These are phyloP conservation scores for Dermatemys mawii DNA, from an alignment of 2,113 vertebrate species.

Conservation along the genomic window DNA sequence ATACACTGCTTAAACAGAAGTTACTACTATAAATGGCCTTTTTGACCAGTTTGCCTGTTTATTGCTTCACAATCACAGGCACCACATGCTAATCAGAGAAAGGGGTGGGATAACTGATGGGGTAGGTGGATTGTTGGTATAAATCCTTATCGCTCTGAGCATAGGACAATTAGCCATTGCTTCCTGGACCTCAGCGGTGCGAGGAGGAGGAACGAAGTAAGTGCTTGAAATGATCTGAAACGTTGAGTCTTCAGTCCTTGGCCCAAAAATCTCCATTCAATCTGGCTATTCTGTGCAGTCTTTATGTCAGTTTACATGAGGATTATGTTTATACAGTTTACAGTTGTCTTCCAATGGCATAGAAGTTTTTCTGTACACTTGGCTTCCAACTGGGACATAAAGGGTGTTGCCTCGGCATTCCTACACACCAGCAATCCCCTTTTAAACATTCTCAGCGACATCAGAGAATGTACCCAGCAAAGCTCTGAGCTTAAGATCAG, in stretches of 20 bases:
- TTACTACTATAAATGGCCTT: neutral
- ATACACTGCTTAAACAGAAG: neutral
- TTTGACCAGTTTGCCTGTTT: neutral
- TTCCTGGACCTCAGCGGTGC: neutral
- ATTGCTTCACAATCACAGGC: neutral
- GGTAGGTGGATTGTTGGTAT: neutral
- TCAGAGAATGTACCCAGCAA: neutral
- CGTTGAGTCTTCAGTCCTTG: neutral
- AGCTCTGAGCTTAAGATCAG: neutral
- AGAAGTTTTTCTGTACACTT: conserved; percentile 47
- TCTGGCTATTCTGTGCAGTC: neutral
- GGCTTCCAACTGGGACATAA: neutral
- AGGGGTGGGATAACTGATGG: neutral
- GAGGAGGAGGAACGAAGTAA: neutral
- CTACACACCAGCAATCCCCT: conserved; percentile 27
- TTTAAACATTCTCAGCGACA: neutral
- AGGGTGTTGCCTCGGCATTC: conserved; percentile 31
- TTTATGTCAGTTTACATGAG: neutral
- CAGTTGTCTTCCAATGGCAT: conserved; percentile 11
- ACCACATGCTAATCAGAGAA: neutral
- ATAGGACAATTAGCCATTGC: neutral
- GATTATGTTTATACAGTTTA: no score
- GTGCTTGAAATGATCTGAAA: neutral
- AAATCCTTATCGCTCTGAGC: neutral
- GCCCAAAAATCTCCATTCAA: neutral